Conservation (phyloP, 2,797 vertebrate genomes). For the Poeciliopsis paucimaculata region DNA sequence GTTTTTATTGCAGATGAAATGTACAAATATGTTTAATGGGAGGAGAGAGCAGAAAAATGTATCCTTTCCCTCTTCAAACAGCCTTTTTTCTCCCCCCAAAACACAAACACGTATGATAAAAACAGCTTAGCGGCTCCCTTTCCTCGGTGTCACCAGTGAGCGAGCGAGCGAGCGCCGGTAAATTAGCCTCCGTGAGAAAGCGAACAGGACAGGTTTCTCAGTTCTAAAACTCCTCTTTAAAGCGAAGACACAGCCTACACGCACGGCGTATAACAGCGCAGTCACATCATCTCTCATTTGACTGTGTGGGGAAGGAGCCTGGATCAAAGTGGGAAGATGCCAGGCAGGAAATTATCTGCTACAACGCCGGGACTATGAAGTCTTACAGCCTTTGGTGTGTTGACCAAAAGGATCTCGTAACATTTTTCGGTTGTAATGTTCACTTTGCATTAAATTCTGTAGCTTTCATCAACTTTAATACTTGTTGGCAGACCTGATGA, state of each 20-base stretch:
- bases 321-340: constrained; percentile 72
- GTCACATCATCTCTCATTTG: constrained; percentile 65
- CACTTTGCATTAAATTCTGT: constrained; percentile 50
- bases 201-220: constrained; percentile 63
- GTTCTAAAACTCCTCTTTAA: constrained; percentile 63
- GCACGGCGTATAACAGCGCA: constrained; percentile 13
- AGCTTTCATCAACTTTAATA: constrained; percentile 50
- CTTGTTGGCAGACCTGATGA: constrained; percentile 45
- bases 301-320: constrained; percentile 39
- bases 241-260: constrained; percentile 56
- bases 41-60: constrained; percentile 75
- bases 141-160: constrained; percentile 51
- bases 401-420: constrained; percentile 62
- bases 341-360: constrained; percentile 50
- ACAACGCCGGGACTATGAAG: constrained; percentile 42
- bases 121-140: constrained; percentile 57
- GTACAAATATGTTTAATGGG: constrained; percentile 86
- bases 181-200: constrained; percentile 76
- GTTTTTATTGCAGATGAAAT: constrained; percentile 83
- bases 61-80: constrained; percentile 78
- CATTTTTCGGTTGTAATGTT: constrained; percentile 37
- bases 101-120: constrained; percentile 33
- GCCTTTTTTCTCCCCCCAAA: constrained; percentile 40
- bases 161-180: constrained; percentile 62
- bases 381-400: constrained; percentile 58